Percentiles rank a stretch among this genome's conserved stretches.
Conservation (phyloP, 2,888 invertebrate genomes). For the Ernsta delagoae region DNA sequence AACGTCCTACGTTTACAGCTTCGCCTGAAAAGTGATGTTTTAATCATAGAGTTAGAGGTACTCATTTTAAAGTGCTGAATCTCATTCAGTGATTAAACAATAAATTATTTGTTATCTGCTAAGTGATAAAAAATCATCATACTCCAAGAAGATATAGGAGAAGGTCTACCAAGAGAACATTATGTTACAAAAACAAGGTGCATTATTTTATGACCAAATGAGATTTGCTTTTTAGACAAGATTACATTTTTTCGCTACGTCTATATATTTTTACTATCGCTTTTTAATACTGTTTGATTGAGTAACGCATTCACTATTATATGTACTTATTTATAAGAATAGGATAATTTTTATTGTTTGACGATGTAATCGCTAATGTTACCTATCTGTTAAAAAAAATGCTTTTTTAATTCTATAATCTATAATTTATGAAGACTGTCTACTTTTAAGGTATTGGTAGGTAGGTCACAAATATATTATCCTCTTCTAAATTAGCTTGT, state of each 20-base stretch:
- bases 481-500: slow-evolving; percentile 67
- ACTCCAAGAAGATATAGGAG: no score
- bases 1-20: background rate
- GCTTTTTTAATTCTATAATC: slow-evolving; percentile 62
- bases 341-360: background rate
- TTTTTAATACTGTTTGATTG: slow-evolving; percentile 26
- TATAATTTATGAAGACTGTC: slow-evolving; percentile 71
- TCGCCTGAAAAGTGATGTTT: background rate
- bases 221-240: slow-evolving; percentile 35
- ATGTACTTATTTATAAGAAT: slow-evolving; percentile 17
- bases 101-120: background rate
- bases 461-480: slow-evolving; percentile 82
- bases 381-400: slow-evolving; percentile 54
- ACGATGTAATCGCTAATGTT: slow-evolving; percentile 44
- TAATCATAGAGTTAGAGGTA: background rate
- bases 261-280: slow-evolving; percentile 25
- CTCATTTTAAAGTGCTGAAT: background rate
- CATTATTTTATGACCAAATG: slow-evolving; percentile 31
- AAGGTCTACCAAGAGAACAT: slow-evolving; percentile 15
- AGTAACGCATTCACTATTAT: slow-evolving; percentile 12
- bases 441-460: slow-evolving; percentile 79
- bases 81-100: slow-evolving; percentile 1
- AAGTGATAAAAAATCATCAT: background rate
- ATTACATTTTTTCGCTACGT: slow-evolving; percentile 24
- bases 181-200: slow-evolving; percentile 23